phyloP scores from a whole-genome alignment of 2,888 invertebrate species.

The Drosophila borealis region DNA sequence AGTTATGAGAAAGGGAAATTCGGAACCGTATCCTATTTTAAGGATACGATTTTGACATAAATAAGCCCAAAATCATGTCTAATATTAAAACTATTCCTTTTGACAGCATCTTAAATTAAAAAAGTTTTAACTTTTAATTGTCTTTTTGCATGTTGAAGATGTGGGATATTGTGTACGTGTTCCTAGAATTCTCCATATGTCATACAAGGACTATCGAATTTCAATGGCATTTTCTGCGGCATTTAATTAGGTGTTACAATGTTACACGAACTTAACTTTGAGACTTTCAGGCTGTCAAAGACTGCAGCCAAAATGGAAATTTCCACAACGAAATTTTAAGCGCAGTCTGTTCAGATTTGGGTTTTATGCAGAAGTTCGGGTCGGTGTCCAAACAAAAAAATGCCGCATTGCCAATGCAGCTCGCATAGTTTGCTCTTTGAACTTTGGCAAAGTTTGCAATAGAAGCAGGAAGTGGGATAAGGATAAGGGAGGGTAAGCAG shows the following conservation, averaged over 20 bases:
- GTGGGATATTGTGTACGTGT: too few species aligned
- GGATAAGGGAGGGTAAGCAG: too few species aligned
- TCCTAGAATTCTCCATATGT: too few species aligned
- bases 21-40: too few species aligned
- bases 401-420: constrained; percentile 73
- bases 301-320: constrained; percentile 22
- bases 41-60: too few species aligned
- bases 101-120: too few species aligned
- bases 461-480: not conserved
- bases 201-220: not conserved
- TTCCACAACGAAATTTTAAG: constrained; percentile 11
- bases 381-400: constrained; percentile 10
- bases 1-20: too few species aligned
- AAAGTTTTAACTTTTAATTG: too few species aligned
- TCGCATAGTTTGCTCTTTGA: constrained; percentile 62
- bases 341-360: constrained; percentile 10
- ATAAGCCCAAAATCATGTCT: too few species aligned
- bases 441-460: constrained; percentile 56
- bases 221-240: not conserved
- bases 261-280: constrained; percentile 7
- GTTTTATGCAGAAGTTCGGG: constrained; percentile 10
- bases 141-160: too few species aligned
- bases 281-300: not conserved
- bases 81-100: too few species aligned
- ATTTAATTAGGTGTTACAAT: constrained; percentile 6